phyloP scores from a whole-genome alignment of 2,113 vertebrate species.

The Gila orcuttii region DNA sequence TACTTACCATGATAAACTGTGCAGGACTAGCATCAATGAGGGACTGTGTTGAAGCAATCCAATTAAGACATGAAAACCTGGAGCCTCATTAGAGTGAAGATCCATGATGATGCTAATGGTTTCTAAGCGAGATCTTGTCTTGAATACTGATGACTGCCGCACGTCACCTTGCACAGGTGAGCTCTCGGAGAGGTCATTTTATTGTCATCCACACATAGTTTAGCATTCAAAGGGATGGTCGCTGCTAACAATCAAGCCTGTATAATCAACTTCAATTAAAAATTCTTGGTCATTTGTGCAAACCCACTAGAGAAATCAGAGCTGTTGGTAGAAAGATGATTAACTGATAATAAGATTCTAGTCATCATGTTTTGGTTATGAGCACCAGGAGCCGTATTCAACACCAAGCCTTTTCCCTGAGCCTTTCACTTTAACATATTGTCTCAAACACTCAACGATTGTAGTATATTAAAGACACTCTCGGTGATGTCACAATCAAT shows the following conservation, averaged over 20 bases:
- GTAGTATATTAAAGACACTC: background rate
- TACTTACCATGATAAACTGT: constrained; percentile 83
- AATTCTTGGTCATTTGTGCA: constrained; percentile 35
- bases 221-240: constrained; percentile 24
- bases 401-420: background rate
- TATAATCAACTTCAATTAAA: constrained; percentile 48
- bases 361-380: constrained; percentile 20
- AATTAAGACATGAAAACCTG: constrained; percentile 78
- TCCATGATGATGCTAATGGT: constrained; percentile 79
- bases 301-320: constrained; percentile 40
- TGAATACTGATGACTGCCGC: constrained; percentile 74
- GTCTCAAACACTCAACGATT: constrained; percentile 1
- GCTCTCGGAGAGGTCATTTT: constrained; percentile 60
- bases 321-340: constrained; percentile 36
- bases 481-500: background rate
- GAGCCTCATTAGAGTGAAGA: constrained; percentile 78
- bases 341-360: constrained; percentile 45
- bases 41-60: constrained; percentile 77
- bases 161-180: constrained; percentile 69
- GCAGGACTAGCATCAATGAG: constrained; percentile 81
- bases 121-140: constrained; percentile 71
- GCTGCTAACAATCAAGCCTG: constrained; percentile 43
- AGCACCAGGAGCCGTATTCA: background rate
- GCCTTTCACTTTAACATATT: background rate
- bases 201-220: constrained; percentile 49